Evolutionary conservation across 2,797 vertebrate genomes (phyloP), one percentile per base, ranked within the genome.

Genomic region (Cuniculus paca): DNA sequence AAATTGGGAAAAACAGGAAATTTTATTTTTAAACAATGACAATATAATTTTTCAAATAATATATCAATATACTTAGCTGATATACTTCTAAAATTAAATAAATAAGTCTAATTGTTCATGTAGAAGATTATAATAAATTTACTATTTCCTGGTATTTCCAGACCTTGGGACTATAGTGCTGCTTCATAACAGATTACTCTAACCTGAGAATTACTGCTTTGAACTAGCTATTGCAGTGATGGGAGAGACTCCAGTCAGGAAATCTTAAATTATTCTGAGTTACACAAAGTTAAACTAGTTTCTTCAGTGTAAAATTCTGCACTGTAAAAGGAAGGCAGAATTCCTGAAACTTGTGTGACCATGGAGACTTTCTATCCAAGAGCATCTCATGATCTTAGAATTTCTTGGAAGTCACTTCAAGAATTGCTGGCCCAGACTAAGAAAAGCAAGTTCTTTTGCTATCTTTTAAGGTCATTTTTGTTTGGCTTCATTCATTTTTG

Each of bases 1-100:
- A 3, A 34, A 91, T 48, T 72, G 20, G 56, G 6, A 12, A 82
- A 77, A 31, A 72, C 3, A 78, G 11, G 28, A 58, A 95, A 87
- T 56, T 9, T 24, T 83, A n/a, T 5, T 72, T 22, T 31, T 63
- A 72, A 77, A 68, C 13, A 28, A 78, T 87, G 31, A 39, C 77
- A 85, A 36, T 61, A 54, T 95, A 75, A 78, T 90, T 90, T 92
- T 92, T 82, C 6, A 90, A 79, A 82, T 72, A 78, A 83, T 26
- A 24, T 48, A 11, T 70, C 8, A 50, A 26, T 50, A 52, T 81
- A 60, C 42, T 92, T 75, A 10, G 58, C 24, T 42, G 19, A 13
- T 34, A 20, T 70, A 82, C 13, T 78, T 75, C 54, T 79, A 14
- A 83, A 87, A 80, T 39, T 90, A 85, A 90, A 85, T 63, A 52